Base-by-base conservation (phyloP, 2,888 invertebrate species). In the Tetrapedia diversipes region DNA sequence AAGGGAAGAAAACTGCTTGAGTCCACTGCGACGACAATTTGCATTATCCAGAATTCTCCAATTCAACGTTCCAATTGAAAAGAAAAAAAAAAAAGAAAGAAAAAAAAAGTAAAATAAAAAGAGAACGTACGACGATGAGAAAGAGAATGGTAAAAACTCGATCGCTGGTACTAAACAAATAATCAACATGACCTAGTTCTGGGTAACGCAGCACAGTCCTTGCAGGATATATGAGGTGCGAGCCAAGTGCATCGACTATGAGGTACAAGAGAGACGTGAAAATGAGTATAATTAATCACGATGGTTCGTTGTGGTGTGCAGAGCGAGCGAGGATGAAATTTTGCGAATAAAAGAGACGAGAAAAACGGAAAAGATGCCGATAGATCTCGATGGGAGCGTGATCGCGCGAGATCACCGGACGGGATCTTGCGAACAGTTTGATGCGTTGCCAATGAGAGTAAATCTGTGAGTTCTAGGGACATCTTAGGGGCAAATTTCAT, bases 221-320 rank as follows among this genome's bases (percentile, higher is more conserved):
- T 87, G 87, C 84, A 84, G 83, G 83, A 84, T 78, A n/a, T n/a
- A 73, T 83, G 83, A 82, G 76, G 86, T 88, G 87, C 87, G 82
- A 87, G 80, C 80, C 74, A 86, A 80, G 85, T 89, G 87, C 87
- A 86, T 87, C 83, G 72, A 78, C 81, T 83, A 82, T 86, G 82
- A 82, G 79, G 67, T 82, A 79, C 80, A 84, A 80, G 81, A n/a
- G n/a, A n/a, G n/a, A 83, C 70, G 75, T 49, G 67, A 41, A 83
- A 79, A 86, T 80, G 85, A 86, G 82, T 82, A 83, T 49, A 34
- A n/a, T n/a, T n/a, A n/a, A n/a, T 79, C 81, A 82, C 83, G 86
- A 85, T 79, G 80, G 80, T 79, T 81, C 76, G 16, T 43, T 22
- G 10, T 47, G 22, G 6, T 53, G 81, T 81, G 75, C 57, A 72